Percentiles rank a stretch among this genome's conserved stretches.
phyloP scores from a whole-genome alignment of 2,888 invertebrate genomes.

The Teleogryllus oceanicus region DNA sequence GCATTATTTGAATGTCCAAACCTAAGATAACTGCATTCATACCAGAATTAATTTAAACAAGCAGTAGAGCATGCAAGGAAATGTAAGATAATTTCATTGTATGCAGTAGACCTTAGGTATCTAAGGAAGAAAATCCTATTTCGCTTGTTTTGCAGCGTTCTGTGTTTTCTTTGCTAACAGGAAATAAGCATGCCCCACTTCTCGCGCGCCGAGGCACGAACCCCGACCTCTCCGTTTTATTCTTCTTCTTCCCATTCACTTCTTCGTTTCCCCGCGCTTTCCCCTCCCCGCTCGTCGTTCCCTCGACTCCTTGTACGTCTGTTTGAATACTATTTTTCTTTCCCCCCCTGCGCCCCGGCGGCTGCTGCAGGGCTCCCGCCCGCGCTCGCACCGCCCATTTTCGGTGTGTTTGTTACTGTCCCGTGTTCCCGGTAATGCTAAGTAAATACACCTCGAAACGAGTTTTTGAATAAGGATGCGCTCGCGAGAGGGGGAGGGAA shows the following conservation, averaged over 20 bases:
- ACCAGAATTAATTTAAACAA: no score
- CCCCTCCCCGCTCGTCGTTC: not conserved
- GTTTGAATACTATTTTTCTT: constrained; percentile 18
- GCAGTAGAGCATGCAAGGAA: no score
- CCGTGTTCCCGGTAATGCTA: not conserved
- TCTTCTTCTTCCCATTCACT: not conserved
- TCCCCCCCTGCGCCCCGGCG: not conserved
- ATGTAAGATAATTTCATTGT: no score
- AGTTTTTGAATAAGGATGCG: constrained; percentile 5
- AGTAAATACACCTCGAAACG: constrained; percentile 18
- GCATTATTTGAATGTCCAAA: no score
- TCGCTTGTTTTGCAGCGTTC: no score
- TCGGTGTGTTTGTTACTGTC: not conserved
- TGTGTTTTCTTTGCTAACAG: no score
- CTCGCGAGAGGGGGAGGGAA: not conserved
- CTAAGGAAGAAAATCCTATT: no score
- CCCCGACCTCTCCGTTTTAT: not conserved
- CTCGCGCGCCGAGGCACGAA: not conserved
- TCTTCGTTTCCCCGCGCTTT: not conserved
- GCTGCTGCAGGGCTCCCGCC: no score
- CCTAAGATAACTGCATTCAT: no score
- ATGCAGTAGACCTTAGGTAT: no score
- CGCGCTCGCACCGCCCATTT: no score
- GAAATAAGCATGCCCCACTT: no score
- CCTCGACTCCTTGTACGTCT: not conserved